phyloP scores from a whole-genome alignment of 2,888 invertebrate genomes.

The Diogma glabrata region DNA sequence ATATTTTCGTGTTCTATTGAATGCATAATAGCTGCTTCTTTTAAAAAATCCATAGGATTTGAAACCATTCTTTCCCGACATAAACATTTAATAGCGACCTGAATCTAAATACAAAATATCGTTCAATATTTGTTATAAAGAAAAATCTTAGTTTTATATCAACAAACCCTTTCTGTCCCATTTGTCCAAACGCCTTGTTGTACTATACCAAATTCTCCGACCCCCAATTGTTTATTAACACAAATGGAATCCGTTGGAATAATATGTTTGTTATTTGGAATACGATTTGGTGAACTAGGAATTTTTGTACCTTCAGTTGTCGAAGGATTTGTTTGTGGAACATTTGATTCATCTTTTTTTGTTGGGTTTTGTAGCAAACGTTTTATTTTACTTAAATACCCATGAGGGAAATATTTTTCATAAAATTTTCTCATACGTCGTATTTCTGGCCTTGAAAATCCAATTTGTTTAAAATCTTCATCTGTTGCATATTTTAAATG shows the following conservation, averaged over 20 bases:
- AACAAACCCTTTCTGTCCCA: slow-evolving; percentile 75
- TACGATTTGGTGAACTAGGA: slow-evolving; percentile 33
- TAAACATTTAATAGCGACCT: slow-evolving; percentile 94
- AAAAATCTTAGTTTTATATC: too few species aligned
- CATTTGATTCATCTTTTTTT: slow-evolving; percentile 35
- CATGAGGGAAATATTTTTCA: slow-evolving; percentile 86
- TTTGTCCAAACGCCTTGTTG: slow-evolving; percentile 97
- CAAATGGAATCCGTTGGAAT: slow-evolving; percentile 83
- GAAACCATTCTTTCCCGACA: slow-evolving; percentile 91
- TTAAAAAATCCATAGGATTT: slow-evolving; percentile 91
- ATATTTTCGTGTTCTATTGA: slow-evolving; percentile 94
- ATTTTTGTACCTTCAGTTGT: slow-evolving; percentile 19
- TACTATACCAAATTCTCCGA: slow-evolving; percentile 96
- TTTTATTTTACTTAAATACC: slow-evolving; percentile 83
- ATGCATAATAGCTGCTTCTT: slow-evolving; percentile 98
- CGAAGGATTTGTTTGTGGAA: slow-evolving; percentile 62
- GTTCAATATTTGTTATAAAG: background rate
- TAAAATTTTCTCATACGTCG: slow-evolving; percentile 87
- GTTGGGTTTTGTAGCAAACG: slow-evolving; percentile 53
- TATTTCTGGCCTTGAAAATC: slow-evolving; percentile 91
- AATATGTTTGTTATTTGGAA: slow-evolving; percentile 64
- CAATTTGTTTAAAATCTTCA: slow-evolving; percentile 82
- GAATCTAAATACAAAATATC: slow-evolving; percentile 48
- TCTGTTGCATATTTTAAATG: slow-evolving; percentile 91
- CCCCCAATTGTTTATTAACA: slow-evolving; percentile 88